Conservation (phyloP, 1,140 invertebrate species). For the Zaprionus lachaisei region DNA sequence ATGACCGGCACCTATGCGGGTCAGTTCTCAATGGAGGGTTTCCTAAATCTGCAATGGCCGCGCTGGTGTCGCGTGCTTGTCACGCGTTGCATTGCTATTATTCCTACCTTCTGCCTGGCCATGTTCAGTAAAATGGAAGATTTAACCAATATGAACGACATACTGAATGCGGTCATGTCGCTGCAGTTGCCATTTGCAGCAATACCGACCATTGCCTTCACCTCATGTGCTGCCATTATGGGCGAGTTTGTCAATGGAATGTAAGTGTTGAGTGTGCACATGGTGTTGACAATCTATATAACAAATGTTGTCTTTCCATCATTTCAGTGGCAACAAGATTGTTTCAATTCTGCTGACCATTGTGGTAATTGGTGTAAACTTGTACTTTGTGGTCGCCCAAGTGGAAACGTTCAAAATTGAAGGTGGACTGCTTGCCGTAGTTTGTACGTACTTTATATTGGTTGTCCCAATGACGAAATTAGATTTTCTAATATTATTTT, state of each 20-base stretch:
- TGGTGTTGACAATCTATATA: constrained; percentile 32
- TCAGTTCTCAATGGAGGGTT: constrained; percentile 94
- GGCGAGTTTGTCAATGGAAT: constrained; percentile 91
- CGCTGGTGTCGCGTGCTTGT: constrained; percentile 94
- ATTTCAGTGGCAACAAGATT: constrained; percentile 88
- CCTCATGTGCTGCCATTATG: constrained; percentile 92
- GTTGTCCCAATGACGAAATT: background rate
- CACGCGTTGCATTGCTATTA: constrained; percentile 95
- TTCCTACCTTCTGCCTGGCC: constrained; percentile 92
- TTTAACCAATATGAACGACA: constrained; percentile 93
- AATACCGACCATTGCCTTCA: constrained; percentile 95
- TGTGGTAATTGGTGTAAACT: constrained; percentile 92
- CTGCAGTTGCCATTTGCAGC: constrained; percentile 93
- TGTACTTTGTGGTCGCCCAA: constrained; percentile 91
- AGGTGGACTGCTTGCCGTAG: constrained; percentile 85
- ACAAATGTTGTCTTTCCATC: constrained; percentile 55
- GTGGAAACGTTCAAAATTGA: constrained; percentile 86
- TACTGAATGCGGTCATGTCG: constrained; percentile 96
- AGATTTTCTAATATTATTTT: background rate
- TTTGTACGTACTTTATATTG: constrained; percentile 83
- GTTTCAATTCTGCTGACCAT: constrained; percentile 88
- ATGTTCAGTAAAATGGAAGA: constrained; percentile 90
- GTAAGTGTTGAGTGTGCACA: constrained; percentile 85
- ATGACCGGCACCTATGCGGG: constrained; percentile 94
- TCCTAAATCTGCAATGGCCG: constrained; percentile 94